Evolutionary conservation across 1,140 invertebrate genomes (phyloP), one percentile per base, ranked within the genome.

Genomic region (Acromyrmex charruanus): DNA sequence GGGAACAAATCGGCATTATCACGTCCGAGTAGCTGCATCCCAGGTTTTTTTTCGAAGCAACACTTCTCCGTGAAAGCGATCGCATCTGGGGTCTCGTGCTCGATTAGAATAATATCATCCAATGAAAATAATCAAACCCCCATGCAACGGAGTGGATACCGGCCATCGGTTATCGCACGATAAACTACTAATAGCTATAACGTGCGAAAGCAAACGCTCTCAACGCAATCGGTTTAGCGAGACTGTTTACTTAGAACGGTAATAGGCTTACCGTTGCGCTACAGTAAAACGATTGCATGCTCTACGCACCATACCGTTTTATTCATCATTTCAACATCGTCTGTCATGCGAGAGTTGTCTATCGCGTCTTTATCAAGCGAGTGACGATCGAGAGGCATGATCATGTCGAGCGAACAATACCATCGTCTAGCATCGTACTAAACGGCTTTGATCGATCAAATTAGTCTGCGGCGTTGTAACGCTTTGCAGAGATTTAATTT

Each of bases 191-290:
- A 93, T 93, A 72, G 91, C 49, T 89, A 88, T 93, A 92, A 93
- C 92, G 92, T 92, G 92, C 92, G 91, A 91, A 91, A 92, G 86
- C 91, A 91, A 92, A 92, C 79, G 71, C 88, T 80, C 89, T 91
- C 58, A n/a, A 89, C n/a, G 59, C 86, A 85, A 91, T 91, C 91
- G 79, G 90, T 90, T 91, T 90, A 90, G 10, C 39, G 59, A n/a
- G n/a, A 12, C 28, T 91, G 72, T 92, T 92, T 92, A 85, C 59
- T 89, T 89, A 92, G 86, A 51, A 61, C 18, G 55, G 31, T 92
- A 92, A 92, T 89, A 90, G 84, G 91, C 91, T 91, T 91, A 91
- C 59, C 65, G 58, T 61, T 39, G 61, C 58, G 68, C 53, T 59
- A 39, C 72, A 79, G 66, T 55, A 74, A 77, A 61, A 72, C 65